Evolutionary conservation across 2,888 invertebrate species (phyloP).

Genomic region (Acanthacorydalis orientalis): DNA sequence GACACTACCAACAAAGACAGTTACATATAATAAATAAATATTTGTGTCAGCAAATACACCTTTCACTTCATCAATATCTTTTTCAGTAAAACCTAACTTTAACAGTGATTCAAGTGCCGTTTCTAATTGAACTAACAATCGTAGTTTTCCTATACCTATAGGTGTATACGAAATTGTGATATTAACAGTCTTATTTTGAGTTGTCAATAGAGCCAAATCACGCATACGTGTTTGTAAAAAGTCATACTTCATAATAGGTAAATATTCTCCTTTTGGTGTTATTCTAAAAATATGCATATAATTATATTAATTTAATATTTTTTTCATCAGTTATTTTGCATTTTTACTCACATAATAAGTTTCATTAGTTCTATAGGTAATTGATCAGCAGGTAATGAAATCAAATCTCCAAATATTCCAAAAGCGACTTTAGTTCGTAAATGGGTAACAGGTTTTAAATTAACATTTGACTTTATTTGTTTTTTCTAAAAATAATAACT

Average conservation of each 20-base stretch:
- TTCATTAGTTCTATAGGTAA: conserved; percentile 52
- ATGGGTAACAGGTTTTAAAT: conserved; percentile 49
- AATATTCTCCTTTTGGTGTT: conserved; percentile 42
- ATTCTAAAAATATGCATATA: conserved; percentile 29
- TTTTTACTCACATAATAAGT: conserved; percentile 32
- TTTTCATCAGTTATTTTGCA: conserved; percentile 3
- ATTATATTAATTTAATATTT: no score
- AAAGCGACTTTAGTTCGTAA: conserved; percentile 55
- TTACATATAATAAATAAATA: conserved; percentile 74
- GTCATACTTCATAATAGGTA: conserved; percentile 74
- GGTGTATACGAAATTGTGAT: conserved; percentile 57
- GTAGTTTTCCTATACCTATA: conserved; percentile 59
- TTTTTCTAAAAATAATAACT: not conserved
- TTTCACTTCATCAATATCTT: conserved; percentile 93
- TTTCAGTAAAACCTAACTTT: conserved; percentile 72
- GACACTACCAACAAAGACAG: conserved; percentile 76
- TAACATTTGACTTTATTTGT: conserved; percentile 10
- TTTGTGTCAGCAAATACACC: conserved; percentile 94
- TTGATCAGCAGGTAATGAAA: conserved; percentile 43
- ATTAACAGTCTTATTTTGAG: conserved; percentile 39
- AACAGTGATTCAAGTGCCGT: conserved; percentile 53
- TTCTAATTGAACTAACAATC: conserved; percentile 62
- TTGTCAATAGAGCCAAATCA: conserved; percentile 52
- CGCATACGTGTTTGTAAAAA: conserved; percentile 62
- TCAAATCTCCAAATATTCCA: conserved; percentile 58